Percentiles rank a stretch among this genome's conserved stretches.
Conservation (phyloP, 2,113 vertebrate species). For the Polypterus senegalus region DNA sequence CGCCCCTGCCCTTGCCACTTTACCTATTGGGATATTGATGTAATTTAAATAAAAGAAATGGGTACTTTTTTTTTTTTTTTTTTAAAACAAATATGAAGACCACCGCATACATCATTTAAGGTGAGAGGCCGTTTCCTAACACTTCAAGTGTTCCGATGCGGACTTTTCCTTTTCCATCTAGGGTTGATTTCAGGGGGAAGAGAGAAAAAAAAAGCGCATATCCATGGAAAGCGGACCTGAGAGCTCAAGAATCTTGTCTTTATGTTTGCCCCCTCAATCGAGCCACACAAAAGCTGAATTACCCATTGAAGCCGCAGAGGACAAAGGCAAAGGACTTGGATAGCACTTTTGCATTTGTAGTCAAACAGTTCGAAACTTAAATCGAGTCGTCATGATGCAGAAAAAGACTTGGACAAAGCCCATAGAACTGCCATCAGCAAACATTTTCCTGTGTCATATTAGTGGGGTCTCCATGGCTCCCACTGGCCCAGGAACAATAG, state of each 20-base stretch:
- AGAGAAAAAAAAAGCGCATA: slow-evolving; percentile 67
- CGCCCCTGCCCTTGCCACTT: no score
- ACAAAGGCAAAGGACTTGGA: slow-evolving; percentile 97
- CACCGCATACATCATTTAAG: slow-evolving; percentile 10
- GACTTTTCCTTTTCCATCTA: slow-evolving; percentile 30
- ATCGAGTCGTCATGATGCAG: slow-evolving; percentile 99
- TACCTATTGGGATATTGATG: no score
- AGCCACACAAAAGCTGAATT: slow-evolving; percentile 99
- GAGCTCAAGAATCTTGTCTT: slow-evolving; percentile 99
- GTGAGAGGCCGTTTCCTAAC: slow-evolving; percentile 37
- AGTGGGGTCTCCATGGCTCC: slow-evolving; percentile 98
- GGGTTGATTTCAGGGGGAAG: slow-evolving; percentile 70
- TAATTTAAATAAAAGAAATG: no score
- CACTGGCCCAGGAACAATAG: slow-evolving; percentile 92
- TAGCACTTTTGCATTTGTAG: slow-evolving; percentile 99
- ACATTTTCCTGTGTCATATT: slow-evolving; percentile 99
- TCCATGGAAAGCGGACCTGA: slow-evolving; percentile 97
- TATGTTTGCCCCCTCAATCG: slow-evolving; percentile 99
- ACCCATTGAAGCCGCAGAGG: slow-evolving; percentile 92
- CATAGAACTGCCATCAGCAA: slow-evolving; percentile 99
- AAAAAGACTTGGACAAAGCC: slow-evolving; percentile 98
- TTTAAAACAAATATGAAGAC: no score
- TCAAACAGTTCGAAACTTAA: slow-evolving; percentile 99
- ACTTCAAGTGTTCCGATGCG: slow-evolving; percentile 44
- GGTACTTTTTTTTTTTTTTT: no score